phyloP scores from a whole-genome alignment of 1,140 invertebrate genomes.

The Reticulitermes speratus region DNA sequence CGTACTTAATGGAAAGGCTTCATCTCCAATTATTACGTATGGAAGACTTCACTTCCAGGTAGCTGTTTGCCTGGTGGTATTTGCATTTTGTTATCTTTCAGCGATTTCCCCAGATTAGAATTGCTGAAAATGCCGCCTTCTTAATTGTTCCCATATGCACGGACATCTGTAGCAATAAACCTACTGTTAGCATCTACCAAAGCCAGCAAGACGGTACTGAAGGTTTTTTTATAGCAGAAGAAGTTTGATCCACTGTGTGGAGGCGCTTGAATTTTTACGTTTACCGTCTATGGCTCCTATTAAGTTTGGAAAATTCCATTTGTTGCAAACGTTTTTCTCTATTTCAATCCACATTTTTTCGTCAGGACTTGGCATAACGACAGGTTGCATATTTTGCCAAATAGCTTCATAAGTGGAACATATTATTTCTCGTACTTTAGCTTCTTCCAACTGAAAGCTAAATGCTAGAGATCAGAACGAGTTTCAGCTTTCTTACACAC shows the following conservation, averaged over 20 bases:
- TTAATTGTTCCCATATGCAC: conserved; percentile 46
- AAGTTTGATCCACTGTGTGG: too few species aligned
- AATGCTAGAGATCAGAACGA: too few species aligned
- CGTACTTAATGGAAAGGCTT: too few species aligned
- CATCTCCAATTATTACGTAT: too few species aligned
- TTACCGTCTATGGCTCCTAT: conserved; percentile 46
- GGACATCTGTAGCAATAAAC: conserved; percentile 50
- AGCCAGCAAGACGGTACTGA: conserved; percentile 50
- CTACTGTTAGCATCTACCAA: conserved; percentile 51
- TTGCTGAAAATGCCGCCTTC: conserved; percentile 43
- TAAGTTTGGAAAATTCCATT: conserved; percentile 46
- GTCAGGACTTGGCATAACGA: conserved; percentile 6
- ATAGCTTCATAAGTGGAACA: not conserved
- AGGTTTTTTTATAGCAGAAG: conserved; percentile 14
- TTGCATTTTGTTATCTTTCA: not conserved
- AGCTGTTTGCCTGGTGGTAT: not conserved
- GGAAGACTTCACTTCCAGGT: not conserved
- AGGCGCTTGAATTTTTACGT: conserved; percentile 42
- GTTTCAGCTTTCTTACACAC: too few species aligned
- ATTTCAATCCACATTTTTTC: conserved; percentile 29
- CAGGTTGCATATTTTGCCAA: not conserved
- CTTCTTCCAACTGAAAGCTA: not conserved
- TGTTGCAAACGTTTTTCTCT: conserved; percentile 39
- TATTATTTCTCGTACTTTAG: not conserved
- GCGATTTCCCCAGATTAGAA: not conserved